Base-by-base conservation (phyloP, 2,888 invertebrate species). In the Operophtera brumata region DNA sequence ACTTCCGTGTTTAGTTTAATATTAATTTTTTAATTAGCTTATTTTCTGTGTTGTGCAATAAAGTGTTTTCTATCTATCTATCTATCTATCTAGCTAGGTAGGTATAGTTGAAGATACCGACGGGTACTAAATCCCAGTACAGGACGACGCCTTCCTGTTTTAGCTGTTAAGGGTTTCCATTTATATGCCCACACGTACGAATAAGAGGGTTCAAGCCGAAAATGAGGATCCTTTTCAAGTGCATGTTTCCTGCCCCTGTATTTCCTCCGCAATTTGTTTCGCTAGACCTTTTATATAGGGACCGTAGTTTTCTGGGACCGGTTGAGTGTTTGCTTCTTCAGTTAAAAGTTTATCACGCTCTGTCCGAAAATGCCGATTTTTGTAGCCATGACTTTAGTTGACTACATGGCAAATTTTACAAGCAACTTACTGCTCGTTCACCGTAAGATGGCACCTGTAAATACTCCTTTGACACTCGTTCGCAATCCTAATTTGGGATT, bases 211-310 rank as follows among this genome's bases (percentile, higher is more conserved):
- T 57, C 54, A 44, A 50, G 54, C 40, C 54, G 51, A 62, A 60
- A 59, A 62, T 60, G 64, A 62, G 56, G 56, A 60, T 60, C 59
- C 52, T 57, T 60, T 62, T 60, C 60, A 60, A 64, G 60, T 62
- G 62, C 62, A 60, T 59, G 64, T 57, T 60, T 61, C 52, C 50
- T 36, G 58, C 47, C 57, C 53, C 57, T 52, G 51, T 61, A 52
- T 64, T 62, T 62, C 57, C 62, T 55, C 54, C 50, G 57, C 54
- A 61, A 60, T 64, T 60, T 64, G 62, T 62, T 60, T 53, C 47
- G 52, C 2, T 47, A 47, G 45, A 57, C 57, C 57, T 47, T 54
- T 48, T 49, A 37, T 57, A 59, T 37, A n/a, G n/a, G n/a, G 41
- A 54, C 41, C 60, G 51, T 51, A 20, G 30, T 60, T 59, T 49